These are phyloP conservation scores for Apamea crenata DNA, from an alignment of 2,888 invertebrate genomes.

Conservation along the genomic window DNA sequence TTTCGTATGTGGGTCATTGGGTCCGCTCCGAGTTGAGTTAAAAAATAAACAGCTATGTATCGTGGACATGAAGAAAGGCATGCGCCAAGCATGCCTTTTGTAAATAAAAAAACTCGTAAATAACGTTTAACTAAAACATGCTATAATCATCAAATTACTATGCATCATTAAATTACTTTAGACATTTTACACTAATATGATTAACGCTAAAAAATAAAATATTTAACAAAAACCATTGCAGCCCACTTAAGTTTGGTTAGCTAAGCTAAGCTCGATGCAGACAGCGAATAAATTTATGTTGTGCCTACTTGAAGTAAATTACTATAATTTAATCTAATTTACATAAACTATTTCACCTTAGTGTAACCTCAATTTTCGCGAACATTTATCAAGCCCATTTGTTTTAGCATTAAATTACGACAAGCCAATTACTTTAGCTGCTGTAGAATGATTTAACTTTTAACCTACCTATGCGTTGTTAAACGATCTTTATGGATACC, in stretches of 20 bases:
- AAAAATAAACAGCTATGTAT: not conserved
- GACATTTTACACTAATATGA: conserved; percentile 4
- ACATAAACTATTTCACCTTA: conserved; percentile 66
- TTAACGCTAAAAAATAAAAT: conserved; percentile 6
- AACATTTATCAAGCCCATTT: conserved; percentile 62
- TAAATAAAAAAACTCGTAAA: not conserved
- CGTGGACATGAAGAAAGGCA: not conserved
- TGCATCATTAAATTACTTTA: not conserved
- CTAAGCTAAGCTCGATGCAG: conserved; percentile 50
- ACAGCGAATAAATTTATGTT: conserved; percentile 49
- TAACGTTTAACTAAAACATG: conserved; percentile 12
- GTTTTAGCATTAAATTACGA: conserved; percentile 55
- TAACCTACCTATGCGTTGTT: not conserved
- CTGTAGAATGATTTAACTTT: conserved; percentile 12
- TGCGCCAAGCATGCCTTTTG: too few species aligned
- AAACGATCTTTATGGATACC: not conserved
- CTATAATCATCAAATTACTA: conserved; percentile 3
- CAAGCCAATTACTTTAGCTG: conserved; percentile 47
- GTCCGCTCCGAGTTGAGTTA: too few species aligned
- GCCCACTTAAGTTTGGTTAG: conserved; percentile 26
- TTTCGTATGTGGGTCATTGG: too few species aligned
- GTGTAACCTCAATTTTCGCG: conserved; percentile 61
- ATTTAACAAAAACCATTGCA: conserved; percentile 33
- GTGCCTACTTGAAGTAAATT: conserved; percentile 60
- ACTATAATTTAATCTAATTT: conserved; percentile 66